Percentiles rank a stretch among this genome's conserved stretches.
Conservation (phyloP, 2,113 vertebrate genomes). For the Mohoua ochrocephala region DNA sequence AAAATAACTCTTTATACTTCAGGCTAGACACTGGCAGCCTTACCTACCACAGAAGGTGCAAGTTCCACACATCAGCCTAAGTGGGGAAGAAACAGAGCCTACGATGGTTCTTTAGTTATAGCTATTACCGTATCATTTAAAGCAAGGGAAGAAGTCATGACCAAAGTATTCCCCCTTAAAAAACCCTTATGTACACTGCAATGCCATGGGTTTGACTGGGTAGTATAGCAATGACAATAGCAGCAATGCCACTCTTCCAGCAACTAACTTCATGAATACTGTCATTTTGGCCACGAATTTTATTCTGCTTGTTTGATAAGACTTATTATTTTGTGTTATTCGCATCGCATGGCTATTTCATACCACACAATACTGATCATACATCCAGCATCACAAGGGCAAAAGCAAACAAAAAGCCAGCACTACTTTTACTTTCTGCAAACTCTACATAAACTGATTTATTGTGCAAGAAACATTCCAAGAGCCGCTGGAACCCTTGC, state of each 20-base stretch:
- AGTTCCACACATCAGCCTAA: neutral
- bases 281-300: neutral
- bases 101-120: accelerated
- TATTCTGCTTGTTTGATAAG: neutral
- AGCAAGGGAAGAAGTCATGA: neutral
- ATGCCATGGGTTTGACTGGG: neutral
- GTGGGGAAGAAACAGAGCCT: neutral
- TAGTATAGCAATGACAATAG: neutral
- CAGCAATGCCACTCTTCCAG: neutral
- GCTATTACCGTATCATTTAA: neutral
- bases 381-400: neutral
- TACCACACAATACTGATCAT: neutral
- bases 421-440: neutral
- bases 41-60: neutral
- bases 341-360: neutral
- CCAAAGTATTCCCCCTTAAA: neutral
- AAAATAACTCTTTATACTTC: neutral
- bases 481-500: neutral
- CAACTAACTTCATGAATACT: neutral
- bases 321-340: neutral
- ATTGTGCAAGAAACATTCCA: neutral
- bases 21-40: neutral
- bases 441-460: neutral
- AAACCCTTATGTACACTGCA: neutral
- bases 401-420: neutral